Evolutionary conservation across 2,888 invertebrate genomes (phyloP).

Genomic region (Temnothorax ravouxi): DNA sequence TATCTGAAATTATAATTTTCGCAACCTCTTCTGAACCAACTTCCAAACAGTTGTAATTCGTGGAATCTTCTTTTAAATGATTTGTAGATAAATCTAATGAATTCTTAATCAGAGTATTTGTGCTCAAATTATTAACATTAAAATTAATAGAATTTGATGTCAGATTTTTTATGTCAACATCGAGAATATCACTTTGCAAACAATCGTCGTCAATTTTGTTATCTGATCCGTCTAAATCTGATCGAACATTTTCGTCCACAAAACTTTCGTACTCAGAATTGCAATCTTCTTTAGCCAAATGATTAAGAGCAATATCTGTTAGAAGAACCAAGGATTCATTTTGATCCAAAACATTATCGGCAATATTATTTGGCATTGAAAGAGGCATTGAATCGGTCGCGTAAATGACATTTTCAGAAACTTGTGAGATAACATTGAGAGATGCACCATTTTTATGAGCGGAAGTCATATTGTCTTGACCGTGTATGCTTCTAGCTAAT

Average conservation of each 20-base stretch:
- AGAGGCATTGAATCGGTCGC: conserved; percentile 1
- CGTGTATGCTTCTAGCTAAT: conserved; percentile 21
- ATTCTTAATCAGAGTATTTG: background rate
- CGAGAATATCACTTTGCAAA: background rate
- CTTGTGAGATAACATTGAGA: conserved; percentile 8
- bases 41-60: background rate
- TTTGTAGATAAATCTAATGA: background rate
- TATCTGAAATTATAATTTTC: conserved; percentile 73
- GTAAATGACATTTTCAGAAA: conserved; percentile 58
- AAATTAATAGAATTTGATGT: conserved; percentile 15
- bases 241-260: conserved; percentile 38
- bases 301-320: conserved; percentile 4
- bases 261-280: conserved; percentile 58
- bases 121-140: background rate
- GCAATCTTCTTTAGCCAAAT: conserved; percentile 32
- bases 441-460: conserved; percentile 19
- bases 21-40: background rate
- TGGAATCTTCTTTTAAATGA: background rate
- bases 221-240: background rate
- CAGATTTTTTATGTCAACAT: background rate
- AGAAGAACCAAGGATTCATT: conserved; percentile 5
- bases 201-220: background rate
- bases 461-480: conserved; percentile 30
- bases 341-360: conserved; percentile 23
- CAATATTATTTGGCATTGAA: conserved; percentile 11